Conservation (phyloP, 2,113 vertebrate species). For the Perca flavescens region DNA sequence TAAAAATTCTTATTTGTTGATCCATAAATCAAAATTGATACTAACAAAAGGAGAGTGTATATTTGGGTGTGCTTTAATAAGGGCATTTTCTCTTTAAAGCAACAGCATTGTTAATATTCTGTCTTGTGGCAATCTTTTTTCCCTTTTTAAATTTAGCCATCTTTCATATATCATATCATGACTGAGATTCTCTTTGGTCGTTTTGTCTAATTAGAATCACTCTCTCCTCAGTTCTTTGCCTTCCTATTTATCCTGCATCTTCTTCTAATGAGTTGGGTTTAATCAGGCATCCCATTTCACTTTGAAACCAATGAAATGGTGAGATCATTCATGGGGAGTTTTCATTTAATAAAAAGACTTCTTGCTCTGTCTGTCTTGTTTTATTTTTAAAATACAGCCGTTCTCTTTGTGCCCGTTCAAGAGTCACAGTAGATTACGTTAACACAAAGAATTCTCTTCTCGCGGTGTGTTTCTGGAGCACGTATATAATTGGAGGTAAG, state of each 20-base stretch:
- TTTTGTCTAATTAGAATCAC: slow-evolving; percentile 65
- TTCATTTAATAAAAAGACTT: slow-evolving; percentile 35
- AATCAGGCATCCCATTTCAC: slow-evolving; percentile 75
- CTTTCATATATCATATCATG: slow-evolving; percentile 36
- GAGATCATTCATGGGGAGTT: slow-evolving; percentile 49
- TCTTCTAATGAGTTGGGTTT: slow-evolving; percentile 67
- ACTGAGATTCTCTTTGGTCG: slow-evolving; percentile 35
- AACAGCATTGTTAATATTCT: slow-evolving; percentile 1
- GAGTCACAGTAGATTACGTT: slow-evolving; percentile 55
- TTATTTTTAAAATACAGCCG: slow-evolving; percentile 8
- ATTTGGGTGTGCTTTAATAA: neutral
- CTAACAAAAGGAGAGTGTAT: neutral
- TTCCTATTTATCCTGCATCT: slow-evolving; percentile 58
- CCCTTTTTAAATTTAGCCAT: slow-evolving; percentile 12
- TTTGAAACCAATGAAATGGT: slow-evolving; percentile 73
- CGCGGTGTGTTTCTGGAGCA: slow-evolving; percentile 28
- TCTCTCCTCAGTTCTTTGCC: slow-evolving; percentile 39
- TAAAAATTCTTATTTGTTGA: neutral
- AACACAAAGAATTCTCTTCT: slow-evolving; percentile 53
- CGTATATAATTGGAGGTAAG: slow-evolving; percentile 55
- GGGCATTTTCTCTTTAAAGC: slow-evolving; percentile 10
- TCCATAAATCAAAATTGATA: neutral
- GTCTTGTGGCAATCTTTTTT: slow-evolving; percentile 5
- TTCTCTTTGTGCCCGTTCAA: slow-evolving; percentile 24
- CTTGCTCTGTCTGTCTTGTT: slow-evolving; percentile 8